These are phyloP conservation scores for Prosapia bicincta DNA, from an alignment of 2,888 invertebrate species.

Conservation along the genomic window DNA sequence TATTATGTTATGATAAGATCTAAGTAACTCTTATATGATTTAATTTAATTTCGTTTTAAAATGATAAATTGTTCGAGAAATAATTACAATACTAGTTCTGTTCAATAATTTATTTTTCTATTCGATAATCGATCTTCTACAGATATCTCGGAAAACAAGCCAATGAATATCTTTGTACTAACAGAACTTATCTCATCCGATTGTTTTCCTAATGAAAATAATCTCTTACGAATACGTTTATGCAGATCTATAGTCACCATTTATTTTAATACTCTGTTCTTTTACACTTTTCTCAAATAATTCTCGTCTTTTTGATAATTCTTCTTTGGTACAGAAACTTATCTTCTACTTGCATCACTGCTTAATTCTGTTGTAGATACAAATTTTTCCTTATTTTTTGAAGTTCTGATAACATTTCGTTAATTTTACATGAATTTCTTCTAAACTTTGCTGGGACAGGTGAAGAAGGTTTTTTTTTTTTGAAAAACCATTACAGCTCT, in stretches of 20 bases:
- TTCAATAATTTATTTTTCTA: constrained; percentile 39
- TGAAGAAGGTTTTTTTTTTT: constrained; percentile 36
- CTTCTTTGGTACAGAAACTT: constrained; percentile 64
- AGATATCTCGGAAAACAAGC: constrained; percentile 42
- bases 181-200: constrained; percentile 44
- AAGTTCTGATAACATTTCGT: constrained; percentile 60
- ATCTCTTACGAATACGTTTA: constrained; percentile 69
- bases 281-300: constrained; percentile 63
- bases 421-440: constrained; percentile 53
- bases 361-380: constrained; percentile 46
- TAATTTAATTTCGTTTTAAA: too few relatives aligned
- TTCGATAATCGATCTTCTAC: constrained; percentile 38
- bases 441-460: constrained; percentile 38
- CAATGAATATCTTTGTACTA: constrained; percentile 34
- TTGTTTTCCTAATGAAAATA: constrained; percentile 65
- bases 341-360: constrained; percentile 53
- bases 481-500: constrained; percentile 11
- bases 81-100: too few relatives aligned
- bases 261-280: constrained; percentile 46
- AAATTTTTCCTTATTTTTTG: constrained; percentile 44
- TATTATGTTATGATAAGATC: too few relatives aligned
- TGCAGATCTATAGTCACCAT: constrained; percentile 60
- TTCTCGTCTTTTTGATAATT: constrained; percentile 76
- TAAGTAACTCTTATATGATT: too few relatives aligned
- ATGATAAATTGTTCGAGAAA: too few relatives aligned